Evolutionary conservation across 2,888 invertebrate genomes (phyloP).

Genomic region (Dynastes maya): DNA sequence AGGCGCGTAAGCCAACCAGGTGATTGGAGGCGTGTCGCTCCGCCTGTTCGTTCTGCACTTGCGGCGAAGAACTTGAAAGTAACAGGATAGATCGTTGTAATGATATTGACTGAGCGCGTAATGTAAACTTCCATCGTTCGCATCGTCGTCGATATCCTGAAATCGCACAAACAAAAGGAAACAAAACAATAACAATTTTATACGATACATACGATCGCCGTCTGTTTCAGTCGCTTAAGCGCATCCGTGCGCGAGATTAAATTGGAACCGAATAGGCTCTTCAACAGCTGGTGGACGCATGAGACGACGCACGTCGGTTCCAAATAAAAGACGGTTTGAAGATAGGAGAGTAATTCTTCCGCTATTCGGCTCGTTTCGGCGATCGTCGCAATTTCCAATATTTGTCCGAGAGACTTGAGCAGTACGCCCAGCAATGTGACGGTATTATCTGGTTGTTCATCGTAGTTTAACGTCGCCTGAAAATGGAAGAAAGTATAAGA

Average conservation of each 20-base stretch:
- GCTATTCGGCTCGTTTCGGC: constrained; percentile 82
- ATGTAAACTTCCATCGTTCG: constrained; percentile 65
- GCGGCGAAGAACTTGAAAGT: constrained; percentile 63
- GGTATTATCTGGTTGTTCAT: constrained; percentile 84
- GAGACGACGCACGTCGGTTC: constrained; percentile 81
- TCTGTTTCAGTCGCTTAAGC: neutral
- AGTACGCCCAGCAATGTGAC: constrained; percentile 77
- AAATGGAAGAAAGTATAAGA: too few species aligned
- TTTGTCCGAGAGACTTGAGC: constrained; percentile 78
- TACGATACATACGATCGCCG: neutral
- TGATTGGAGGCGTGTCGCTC: constrained; percentile 12
- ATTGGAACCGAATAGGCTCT: constrained; percentile 86
- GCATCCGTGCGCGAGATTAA: constrained; percentile 68
- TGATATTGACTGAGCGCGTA: constrained; percentile 67
- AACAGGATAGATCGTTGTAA: constrained; percentile 64
- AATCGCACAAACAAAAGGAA: neutral
- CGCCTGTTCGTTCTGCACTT: constrained; percentile 57
- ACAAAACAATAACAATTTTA: neutral
- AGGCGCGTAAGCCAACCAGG: constrained; percentile 68
- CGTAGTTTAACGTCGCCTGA: constrained; percentile 82
- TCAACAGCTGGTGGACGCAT: constrained; percentile 84
- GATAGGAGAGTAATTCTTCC: constrained; percentile 86
- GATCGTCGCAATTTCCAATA: constrained; percentile 80
- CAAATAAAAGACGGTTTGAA: constrained; percentile 80
- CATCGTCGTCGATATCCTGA: neutral